Conservation (phyloP, 2,113 vertebrate species). For the Bothrops jararaca region DNA sequence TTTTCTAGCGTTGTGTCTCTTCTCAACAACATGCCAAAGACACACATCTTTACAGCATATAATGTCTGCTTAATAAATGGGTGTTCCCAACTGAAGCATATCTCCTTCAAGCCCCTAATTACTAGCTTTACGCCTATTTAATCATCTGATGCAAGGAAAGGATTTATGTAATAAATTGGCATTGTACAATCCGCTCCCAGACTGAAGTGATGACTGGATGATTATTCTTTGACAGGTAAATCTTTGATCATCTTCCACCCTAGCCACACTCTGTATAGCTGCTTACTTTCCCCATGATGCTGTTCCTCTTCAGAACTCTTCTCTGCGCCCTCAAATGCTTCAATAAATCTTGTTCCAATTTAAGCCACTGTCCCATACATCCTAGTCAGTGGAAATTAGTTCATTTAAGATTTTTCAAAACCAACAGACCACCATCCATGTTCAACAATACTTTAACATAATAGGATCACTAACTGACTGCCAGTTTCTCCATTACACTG, state of each 20-base stretch:
- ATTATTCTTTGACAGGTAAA: background rate
- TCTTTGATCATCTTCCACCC: background rate
- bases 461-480: background rate
- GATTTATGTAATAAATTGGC: background rate
- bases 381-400: background rate
- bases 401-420: background rate
- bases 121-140: background rate
- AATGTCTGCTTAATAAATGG: background rate
- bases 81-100: background rate
- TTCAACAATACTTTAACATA: background rate
- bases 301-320: background rate
- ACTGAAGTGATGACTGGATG: background rate
- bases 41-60: background rate
- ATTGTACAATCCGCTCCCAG: background rate
- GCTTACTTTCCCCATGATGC: background rate
- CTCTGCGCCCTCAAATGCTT: background rate
- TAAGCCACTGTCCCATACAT: background rate
- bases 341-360: background rate
- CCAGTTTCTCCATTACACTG: background rate
- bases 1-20: background rate
- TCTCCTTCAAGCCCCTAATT: background rate
- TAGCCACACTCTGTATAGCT: background rate
- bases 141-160: background rate
- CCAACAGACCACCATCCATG: background rate
- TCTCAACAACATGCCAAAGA: background rate